These are phyloP conservation scores for Drosophila pectinifera DNA, from an alignment of 1,140 invertebrate genomes.

Conservation along the genomic window DNA sequence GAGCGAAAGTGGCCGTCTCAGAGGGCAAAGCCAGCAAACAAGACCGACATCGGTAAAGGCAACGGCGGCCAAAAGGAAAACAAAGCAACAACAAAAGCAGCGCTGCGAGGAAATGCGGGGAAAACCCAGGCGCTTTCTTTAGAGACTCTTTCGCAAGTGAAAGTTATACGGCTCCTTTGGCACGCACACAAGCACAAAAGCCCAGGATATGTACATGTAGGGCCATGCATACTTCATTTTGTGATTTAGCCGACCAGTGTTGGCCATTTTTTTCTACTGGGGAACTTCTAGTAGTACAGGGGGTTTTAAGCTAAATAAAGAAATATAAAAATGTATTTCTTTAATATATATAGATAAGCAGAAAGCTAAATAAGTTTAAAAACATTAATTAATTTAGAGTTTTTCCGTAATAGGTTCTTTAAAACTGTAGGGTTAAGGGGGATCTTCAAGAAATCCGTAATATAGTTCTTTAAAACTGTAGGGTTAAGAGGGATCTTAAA, in stretches of 20 bases:
- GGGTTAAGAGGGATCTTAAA: no score
- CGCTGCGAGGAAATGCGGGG: constrained; percentile 36
- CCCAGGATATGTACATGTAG: constrained; percentile 11
- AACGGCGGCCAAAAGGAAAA: neutral
- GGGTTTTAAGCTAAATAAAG: no score
- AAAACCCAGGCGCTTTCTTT: constrained; percentile 59
- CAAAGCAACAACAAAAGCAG: constrained; percentile 17
- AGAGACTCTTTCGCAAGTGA: constrained; percentile 37
- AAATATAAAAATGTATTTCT: neutral
- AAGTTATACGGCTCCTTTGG: constrained; percentile 48
- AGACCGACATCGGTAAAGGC: neutral
- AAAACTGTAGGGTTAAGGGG: no score
- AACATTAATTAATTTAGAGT: no score
- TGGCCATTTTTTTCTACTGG: neutral
- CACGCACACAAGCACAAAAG: constrained; percentile 23
- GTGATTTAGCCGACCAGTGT: constrained; percentile 16
- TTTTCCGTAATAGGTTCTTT: no score
- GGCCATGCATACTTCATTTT: constrained; percentile 26
- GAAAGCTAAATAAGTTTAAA: no score
- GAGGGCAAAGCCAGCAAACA: constrained; percentile 22
- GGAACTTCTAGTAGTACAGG: neutral
- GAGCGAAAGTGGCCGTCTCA: constrained; percentile 65
- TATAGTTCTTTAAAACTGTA: no score
- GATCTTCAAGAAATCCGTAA: no score
- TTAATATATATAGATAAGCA: neutral